phyloP scores from a whole-genome alignment of 2,888 invertebrate genomes.

The Alloscopus bannaensis region DNA sequence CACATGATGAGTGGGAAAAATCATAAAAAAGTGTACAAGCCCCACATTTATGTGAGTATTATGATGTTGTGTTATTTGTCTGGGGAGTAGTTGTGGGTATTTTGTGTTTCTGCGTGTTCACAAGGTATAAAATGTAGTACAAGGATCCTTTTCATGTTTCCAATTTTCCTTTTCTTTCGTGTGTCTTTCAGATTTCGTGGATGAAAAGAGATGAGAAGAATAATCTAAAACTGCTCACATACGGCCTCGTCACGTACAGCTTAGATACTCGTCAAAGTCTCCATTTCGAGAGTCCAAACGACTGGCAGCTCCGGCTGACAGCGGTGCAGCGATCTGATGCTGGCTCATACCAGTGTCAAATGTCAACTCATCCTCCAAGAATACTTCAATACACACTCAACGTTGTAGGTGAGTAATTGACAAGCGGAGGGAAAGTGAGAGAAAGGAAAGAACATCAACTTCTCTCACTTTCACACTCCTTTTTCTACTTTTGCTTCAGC shows the following conservation, averaged over 20 bases:
- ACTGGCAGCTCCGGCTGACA: conserved; percentile 75
- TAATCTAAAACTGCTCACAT: conserved; percentile 75
- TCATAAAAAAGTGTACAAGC: too few species aligned
- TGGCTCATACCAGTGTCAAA: conserved; percentile 74
- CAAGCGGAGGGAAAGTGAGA: background rate
- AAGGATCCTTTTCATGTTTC: background rate
- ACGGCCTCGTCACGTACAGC: conserved; percentile 75
- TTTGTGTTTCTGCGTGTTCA: background rate
- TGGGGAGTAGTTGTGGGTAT: too few species aligned
- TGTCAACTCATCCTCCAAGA: conserved; percentile 74
- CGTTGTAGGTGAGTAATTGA: conserved; percentile 72
- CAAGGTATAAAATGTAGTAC: too few species aligned
- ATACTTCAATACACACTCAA: conserved; percentile 73
- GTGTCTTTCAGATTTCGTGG: conserved; percentile 75
- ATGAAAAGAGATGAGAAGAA: conserved; percentile 74
- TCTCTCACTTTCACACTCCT: conserved; percentile 2
- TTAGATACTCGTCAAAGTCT: conserved; percentile 74
- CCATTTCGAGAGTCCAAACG: conserved; percentile 75
- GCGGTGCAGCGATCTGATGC: conserved; percentile 74
- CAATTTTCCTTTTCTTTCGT: conserved; percentile 5
- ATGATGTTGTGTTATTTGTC: too few species aligned
- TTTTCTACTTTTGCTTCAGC: conserved; percentile 8
- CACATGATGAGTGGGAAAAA: too few species aligned
- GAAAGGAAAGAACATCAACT: conserved; percentile 8
- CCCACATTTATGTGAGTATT: too few species aligned